Evolutionary conservation across 2,113 vertebrate genomes (phyloP).

Genomic region (Ifrita kowaldi): DNA sequence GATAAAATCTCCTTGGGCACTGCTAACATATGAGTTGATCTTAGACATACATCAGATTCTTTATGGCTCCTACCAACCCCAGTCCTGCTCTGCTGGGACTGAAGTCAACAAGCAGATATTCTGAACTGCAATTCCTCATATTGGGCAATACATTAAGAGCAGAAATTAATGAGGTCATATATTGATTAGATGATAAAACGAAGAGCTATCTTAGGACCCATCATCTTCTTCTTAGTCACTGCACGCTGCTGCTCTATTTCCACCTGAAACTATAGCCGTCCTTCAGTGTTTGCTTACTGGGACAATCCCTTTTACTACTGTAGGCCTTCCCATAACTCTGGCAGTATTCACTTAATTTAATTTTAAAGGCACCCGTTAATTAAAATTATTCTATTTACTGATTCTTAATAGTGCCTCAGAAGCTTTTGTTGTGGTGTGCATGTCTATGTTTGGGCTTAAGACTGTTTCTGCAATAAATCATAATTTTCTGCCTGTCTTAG

Average conservation of each 20-base stretch:
- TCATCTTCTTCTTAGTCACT: neutral
- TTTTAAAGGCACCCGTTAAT: neutral
- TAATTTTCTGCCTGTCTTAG: conserved; percentile 51
- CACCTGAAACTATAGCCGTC: neutral
- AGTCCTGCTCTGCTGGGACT: neutral
- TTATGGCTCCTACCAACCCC: neutral
- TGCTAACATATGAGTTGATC: neutral
- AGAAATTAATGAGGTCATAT: neutral
- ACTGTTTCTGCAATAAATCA: neutral
- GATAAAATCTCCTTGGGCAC: neutral
- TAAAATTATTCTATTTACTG: neutral
- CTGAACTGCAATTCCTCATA: neutral
- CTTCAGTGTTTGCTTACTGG: neutral
- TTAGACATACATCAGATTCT: neutral
- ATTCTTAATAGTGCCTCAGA: neutral
- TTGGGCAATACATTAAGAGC: neutral
- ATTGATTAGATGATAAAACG: neutral
- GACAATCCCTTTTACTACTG: neutral
- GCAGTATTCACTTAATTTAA: neutral
- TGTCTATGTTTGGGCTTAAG: neutral
- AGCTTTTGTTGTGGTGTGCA: neutral
- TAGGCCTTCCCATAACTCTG: neutral
- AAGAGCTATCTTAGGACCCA: neutral
- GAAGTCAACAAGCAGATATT: neutral
- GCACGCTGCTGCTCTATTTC: neutral